A percentile compares a stretch with the other conserved stretches of the same genome.
These are phyloP conservation scores for Rhabditophanes sp. DNA, from an alignment of 2,888 invertebrate genomes.

Conservation along the genomic window DNA sequence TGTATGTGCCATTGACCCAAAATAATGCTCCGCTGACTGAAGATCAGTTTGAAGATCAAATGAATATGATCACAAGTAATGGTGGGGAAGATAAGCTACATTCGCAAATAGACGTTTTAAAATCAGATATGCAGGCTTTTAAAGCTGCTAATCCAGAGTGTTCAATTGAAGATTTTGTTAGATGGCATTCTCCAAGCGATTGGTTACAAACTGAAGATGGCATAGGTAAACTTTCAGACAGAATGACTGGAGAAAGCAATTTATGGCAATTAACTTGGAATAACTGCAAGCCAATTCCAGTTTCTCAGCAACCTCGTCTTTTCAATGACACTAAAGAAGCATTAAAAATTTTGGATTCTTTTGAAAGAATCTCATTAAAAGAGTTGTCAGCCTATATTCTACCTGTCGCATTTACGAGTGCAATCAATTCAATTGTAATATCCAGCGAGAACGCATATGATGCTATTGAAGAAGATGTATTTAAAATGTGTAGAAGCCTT, in stretches of 20 bases:
- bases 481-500: slow-evolving; percentile 4
- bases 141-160: slow-evolving; percentile 90
- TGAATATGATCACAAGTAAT: slow-evolving; percentile 71
- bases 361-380: slow-evolving; percentile 10
- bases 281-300: slow-evolving; percentile 71
- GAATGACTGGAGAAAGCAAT: slow-evolving; percentile 68
- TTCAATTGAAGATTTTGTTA: slow-evolving; percentile 78
- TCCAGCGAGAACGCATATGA: too few species aligned
- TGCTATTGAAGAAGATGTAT: too few species aligned
- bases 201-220: slow-evolving; percentile 56
- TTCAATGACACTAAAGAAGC: slow-evolving; percentile 92
- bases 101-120: slow-evolving; percentile 81
- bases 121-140: slow-evolving; percentile 95
- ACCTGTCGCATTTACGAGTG: slow-evolving; percentile 16
- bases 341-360: slow-evolving; percentile 17
- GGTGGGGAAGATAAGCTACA: slow-evolving; percentile 69
- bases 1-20: slow-evolving; percentile 66
- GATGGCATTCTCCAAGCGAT: slow-evolving; percentile 94
- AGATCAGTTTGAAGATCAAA: slow-evolving; percentile 82
- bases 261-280: slow-evolving; percentile 84
- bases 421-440: too few species aligned
- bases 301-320: slow-evolving; percentile 68
- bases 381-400: slow-evolving; percentile 18
- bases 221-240: slow-evolving; percentile 20
- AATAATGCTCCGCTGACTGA: slow-evolving; percentile 92